Base-by-base conservation (phyloP, 2,113 vertebrate species). In the Heterotilapia buettikoferi region DNA sequence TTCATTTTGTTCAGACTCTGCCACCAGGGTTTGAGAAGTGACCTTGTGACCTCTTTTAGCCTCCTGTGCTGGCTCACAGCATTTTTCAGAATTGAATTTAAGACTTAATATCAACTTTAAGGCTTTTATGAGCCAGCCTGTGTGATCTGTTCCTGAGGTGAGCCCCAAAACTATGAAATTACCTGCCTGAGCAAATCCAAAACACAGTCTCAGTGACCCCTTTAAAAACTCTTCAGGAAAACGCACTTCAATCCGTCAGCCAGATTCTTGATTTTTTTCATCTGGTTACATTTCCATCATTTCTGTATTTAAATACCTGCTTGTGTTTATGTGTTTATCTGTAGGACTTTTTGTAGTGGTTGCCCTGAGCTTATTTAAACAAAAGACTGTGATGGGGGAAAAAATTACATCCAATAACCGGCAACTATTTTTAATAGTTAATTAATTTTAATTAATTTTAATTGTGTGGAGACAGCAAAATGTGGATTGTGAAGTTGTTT, bases 311-410 rank as follows among this genome's bases (percentile, higher is more conserved):
- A 68, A 68, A 68, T 68, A 40, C 36, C 3, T 40, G 3, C 36
- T 68, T 19, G 33, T 13, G 19, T 21, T 40, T 40, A 21, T 68
- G 11, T 68, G 33, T 68, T 68, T 7, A 68, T 68, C 33, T 68
- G 63, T 40, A 68, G 6, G n/a, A 4, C 7, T 10, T 43, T 71
- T 19, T 63, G 6, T 11, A 2, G 59, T 0, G 18, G 18, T 66
- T 66, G 4, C 31, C 18, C 4, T 36, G 61, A 36, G 61, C 61
- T 66, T 66, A 36, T 66, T 63, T 63, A 33, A 33, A 61, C 59
- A 61, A 0, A 0, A n/a, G 61, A 43, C n/a, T 43, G n/a, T 24
- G n/a, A 0, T 14, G n/a, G 12, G 16, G 6, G 1, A 9, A 16
- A 31, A 43, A 24, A 24, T 9, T 2, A 40, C 7, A 43, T 71